phyloP scores from a whole-genome alignment of 2,888 invertebrate species.

The Protodeltote pygarga region DNA sequence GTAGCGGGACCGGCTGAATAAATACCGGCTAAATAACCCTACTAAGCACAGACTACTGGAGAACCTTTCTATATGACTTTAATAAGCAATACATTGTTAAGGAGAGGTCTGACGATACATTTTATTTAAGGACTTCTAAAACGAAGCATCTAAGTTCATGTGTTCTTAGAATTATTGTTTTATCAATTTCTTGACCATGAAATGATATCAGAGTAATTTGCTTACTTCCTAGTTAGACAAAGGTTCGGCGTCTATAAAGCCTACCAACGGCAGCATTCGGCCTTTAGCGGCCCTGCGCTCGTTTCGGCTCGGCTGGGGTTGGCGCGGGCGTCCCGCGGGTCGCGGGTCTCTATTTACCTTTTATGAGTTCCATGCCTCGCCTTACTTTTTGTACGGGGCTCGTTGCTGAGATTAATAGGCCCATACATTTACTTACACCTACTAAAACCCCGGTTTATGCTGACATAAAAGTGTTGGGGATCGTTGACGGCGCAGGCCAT shows the following conservation, averaged over 20 bases:
- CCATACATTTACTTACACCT: conserved; percentile 25
- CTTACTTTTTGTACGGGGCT: conserved; percentile 17
- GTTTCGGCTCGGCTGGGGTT: too few relatives aligned
- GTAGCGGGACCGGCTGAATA: too few relatives aligned
- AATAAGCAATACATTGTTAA: too few relatives aligned
- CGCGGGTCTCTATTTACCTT: conserved; percentile 30
- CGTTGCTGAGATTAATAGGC: conserved; percentile 19
- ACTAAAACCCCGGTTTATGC: conserved; percentile 18
- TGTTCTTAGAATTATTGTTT: too few relatives aligned
- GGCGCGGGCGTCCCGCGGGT: not conserved
- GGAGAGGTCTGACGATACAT: too few relatives aligned
- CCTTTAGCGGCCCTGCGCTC: not conserved
- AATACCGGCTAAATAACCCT: too few relatives aligned
- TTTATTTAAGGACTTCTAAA: too few relatives aligned
- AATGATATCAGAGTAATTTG: not conserved
- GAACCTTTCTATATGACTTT: too few relatives aligned
- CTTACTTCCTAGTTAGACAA: not conserved
- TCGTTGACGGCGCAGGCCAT: conserved; percentile 3
- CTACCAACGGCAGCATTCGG: too few relatives aligned
- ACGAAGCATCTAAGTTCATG: too few relatives aligned
- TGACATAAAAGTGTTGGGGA: conserved; percentile 43
- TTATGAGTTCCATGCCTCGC: conserved; percentile 47
- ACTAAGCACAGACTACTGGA: too few relatives aligned
- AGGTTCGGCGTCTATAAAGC: not conserved
- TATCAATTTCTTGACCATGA: too few relatives aligned